These are phyloP conservation scores for Aphidius ervi DNA, from an alignment of 1,140 invertebrate genomes.

Conservation along the genomic window DNA sequence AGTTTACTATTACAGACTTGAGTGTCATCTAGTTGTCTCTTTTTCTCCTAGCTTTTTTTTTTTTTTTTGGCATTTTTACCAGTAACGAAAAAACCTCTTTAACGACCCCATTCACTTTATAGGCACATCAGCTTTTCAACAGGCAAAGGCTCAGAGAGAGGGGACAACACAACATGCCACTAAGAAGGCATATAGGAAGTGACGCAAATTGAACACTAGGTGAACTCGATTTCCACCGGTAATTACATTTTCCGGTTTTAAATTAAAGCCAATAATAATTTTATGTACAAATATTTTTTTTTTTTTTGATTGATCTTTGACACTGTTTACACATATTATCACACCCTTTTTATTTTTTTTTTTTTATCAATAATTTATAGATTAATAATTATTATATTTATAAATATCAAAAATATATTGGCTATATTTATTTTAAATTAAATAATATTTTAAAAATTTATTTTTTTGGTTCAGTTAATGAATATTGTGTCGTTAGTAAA, in stretches of 20 bases:
- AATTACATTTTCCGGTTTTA: conserved; percentile 45
- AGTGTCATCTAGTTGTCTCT: no score
- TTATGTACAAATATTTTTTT: not conserved
- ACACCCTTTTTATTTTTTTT: conserved; percentile 12
- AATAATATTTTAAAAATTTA: conserved; percentile 7
- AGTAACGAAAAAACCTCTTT: not conserved
- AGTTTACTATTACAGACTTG: no score
- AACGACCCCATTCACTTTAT: not conserved
- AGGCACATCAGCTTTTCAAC: not conserved
- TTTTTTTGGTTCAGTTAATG: conserved; percentile 20
- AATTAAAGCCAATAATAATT: conserved; percentile 16
- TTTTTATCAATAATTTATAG: conserved; percentile 13
- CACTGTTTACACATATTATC: not conserved
- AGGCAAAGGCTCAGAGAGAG: not conserved
- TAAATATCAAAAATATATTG: no score
- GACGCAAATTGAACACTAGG: conserved; percentile 48
- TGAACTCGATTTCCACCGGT: conserved; percentile 50
- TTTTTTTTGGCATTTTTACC: no score
- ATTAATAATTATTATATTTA: conserved; percentile 1
- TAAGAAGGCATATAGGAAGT: conserved; percentile 54
- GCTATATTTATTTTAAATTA: no score
- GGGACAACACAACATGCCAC: conserved; percentile 19
- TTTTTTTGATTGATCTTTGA: not conserved
- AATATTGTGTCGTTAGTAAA: conserved; percentile 26
- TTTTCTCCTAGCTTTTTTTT: no score